Evolutionary conservation across 2,888 invertebrate species (phyloP), one percentile per base, ranked within the genome.

Genomic region (Drosophila aldrichi): DNA sequence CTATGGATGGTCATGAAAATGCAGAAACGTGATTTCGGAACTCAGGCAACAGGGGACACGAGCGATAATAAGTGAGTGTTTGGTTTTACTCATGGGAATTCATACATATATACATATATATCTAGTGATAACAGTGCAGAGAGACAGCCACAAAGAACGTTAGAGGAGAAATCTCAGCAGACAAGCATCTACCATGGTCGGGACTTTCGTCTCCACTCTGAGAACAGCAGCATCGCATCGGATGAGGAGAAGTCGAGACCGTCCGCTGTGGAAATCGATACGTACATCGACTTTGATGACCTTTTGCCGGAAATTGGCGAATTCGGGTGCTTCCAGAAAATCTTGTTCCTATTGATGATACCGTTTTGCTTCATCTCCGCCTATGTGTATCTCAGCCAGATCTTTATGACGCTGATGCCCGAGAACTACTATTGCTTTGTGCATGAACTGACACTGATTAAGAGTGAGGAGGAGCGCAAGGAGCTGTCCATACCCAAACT

Each of bases 321-420:
- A 89, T 97, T 97, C 91, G 97, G 97, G 41, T 91, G 94, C 34
- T 97, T 97, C 91, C 97, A 97, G 93, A 96, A 96, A 91, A 94
- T 96, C 16, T 93, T 97, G 71, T 97, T 97, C 88, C 77, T 96
- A 3, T 89, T 96, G 73, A 96, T 97, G 96, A 96, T 97, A 66
- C 97, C 97, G 0, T 97, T 97, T 90, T 95, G 96, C 12, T 96
- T 96, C 92, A 97, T 96, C 89, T 96, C 97, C 18, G 96, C 97
- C 1, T 97, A 96, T 93, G 96, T 97, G 6, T 97, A 97, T 92
- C 97, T 97, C 90, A 95, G 96, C 25, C 97, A 97, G 93, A 96
- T 97, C 64, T 97, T 97, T 91, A 96, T 97, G 92, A 96, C 97
- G 0, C 91, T 97, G 0, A 95, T 95, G 52, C 97, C 96, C 0